These are phyloP conservation scores for Paramormyrops hopkinsi DNA, from an alignment of 2,797 vertebrate genomes.

Conservation along the genomic window DNA sequence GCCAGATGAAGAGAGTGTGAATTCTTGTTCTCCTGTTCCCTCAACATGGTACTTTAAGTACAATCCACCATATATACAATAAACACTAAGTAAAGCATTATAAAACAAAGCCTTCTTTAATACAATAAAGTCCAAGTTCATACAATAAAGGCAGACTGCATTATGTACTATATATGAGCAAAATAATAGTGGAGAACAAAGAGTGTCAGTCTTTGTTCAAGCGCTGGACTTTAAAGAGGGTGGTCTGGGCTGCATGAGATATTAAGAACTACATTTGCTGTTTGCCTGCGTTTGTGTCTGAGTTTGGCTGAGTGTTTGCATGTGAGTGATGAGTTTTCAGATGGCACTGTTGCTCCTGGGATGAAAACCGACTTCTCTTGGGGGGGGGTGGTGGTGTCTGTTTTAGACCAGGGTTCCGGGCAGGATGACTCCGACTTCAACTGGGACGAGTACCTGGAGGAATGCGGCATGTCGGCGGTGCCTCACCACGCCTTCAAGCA, in stretches of 20 bases:
- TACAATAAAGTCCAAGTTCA: not conserved
- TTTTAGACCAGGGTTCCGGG: conserved; percentile 65
- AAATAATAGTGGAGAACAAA: not conserved
- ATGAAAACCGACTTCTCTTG: not conserved
- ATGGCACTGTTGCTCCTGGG: conserved; percentile 24
- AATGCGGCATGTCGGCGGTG: conserved; percentile 63
- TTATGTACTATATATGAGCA: not conserved
- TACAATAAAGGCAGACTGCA: not conserved
- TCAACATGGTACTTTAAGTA: not conserved
- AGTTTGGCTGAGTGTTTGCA: not conserved
- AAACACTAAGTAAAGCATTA: not conserved
- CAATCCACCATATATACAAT: not conserved
- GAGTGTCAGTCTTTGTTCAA: not conserved
- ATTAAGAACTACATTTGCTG: not conserved
- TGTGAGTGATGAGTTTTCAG: not conserved
- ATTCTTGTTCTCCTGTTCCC: not conserved
- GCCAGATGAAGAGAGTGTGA: not conserved
- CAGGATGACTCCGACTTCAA: conserved; percentile 70
- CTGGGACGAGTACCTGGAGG: conserved; percentile 76
- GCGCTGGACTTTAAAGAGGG: not conserved
- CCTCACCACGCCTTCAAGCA: conserved; percentile 72
- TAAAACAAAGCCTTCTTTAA: not conserved
- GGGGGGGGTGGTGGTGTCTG: not conserved
- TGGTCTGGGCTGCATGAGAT: not conserved
- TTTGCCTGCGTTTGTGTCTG: conserved; percentile 30